phyloP scores from a whole-genome alignment of 92 coral and sea anemone genomes.

The Palythoa grandiflora region DNA sequence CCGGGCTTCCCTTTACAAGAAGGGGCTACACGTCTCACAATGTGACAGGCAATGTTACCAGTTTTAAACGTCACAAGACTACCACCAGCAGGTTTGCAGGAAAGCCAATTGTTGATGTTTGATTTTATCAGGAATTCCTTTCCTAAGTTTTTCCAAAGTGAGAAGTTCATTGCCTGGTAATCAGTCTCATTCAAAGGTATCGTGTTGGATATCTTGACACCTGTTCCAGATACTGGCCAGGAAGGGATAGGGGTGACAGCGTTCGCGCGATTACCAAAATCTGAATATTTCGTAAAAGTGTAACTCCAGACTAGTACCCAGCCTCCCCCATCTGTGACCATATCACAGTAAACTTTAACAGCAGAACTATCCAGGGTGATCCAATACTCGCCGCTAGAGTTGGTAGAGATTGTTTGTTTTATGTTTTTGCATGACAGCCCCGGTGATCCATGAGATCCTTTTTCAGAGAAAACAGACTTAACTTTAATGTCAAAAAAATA shows the following conservation, averaged over 20 bases:
- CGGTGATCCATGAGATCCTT: background rate
- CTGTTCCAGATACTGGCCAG: background rate
- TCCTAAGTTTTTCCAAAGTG: constrained; percentile 19
- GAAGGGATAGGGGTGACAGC: constrained; percentile 4
- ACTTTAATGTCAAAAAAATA: too few species aligned
- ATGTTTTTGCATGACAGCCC: background rate
- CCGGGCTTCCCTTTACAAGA: background rate
- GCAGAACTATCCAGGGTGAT: background rate
- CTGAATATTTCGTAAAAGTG: constrained; percentile 16
- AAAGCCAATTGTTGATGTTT: constrained; percentile 27
- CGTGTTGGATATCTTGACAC: background rate
- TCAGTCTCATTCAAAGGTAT: constrained; percentile 11
- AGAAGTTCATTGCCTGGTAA: constrained; percentile 13
- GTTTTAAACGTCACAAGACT: background rate
- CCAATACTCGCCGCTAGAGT: constrained; percentile 3
- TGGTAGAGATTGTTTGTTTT: background rate
- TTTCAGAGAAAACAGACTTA: background rate
- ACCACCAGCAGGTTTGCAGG: background rate
- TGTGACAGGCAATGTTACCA: background rate
- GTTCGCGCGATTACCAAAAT: background rate
- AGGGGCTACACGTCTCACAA: background rate
- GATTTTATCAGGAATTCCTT: constrained; percentile 1
- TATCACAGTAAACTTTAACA: constrained; percentile 12
- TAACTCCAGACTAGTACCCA: constrained; percentile 21
- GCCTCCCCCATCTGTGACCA: constrained; percentile 11